These are phyloP conservation scores for Campoplex nolae DNA, from an alignment of 2,888 invertebrate species.

Conservation along the genomic window DNA sequence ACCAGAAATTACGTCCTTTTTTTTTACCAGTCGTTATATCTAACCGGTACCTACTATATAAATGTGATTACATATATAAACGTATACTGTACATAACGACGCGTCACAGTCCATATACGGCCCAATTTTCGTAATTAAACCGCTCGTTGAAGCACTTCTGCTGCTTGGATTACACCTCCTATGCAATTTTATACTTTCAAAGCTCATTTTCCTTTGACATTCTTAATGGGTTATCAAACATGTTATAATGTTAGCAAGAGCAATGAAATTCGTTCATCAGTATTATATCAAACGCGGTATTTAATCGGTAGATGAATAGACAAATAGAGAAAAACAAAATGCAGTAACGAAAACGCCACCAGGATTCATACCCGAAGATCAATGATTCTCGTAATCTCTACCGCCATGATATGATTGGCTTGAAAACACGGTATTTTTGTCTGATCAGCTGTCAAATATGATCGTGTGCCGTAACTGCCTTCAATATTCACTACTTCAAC, in stretches of 20 bases:
- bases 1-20: background rate
- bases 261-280: background rate
- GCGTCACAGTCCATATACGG: constrained; percentile 61
- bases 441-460: constrained; percentile 4
- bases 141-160: constrained; percentile 64
- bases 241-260: background rate
- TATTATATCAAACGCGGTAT: background rate
- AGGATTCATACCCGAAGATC: background rate
- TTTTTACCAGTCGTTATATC: background rate
- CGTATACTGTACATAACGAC: constrained; percentile 44
- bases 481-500: background rate
- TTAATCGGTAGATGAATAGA: background rate
- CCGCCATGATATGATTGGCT: no score
- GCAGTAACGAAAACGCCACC: background rate
- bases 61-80: background rate
- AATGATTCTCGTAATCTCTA: background rate
- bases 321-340: background rate
- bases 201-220: constrained; percentile 17
- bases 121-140: constrained; percentile 75
- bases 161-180: constrained; percentile 19
- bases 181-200: constrained; percentile 32
- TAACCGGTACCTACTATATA: background rate
- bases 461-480: constrained; percentile 3
- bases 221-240: constrained; percentile 27
- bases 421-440: background rate